These are phyloP conservation scores for Brachypalpus laphriformis DNA, from an alignment of 2,888 invertebrate species.

Conservation along the genomic window DNA sequence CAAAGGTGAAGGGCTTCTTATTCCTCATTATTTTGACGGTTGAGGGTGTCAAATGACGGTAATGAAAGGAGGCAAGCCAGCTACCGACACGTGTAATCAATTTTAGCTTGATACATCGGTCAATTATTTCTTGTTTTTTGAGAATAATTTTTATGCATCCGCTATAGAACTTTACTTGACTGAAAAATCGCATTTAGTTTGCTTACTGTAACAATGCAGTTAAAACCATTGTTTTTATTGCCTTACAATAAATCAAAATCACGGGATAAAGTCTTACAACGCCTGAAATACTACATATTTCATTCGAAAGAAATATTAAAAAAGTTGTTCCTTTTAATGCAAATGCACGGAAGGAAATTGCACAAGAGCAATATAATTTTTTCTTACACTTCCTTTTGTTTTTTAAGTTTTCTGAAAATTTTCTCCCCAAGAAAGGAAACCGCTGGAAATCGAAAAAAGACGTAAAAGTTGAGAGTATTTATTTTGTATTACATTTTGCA, in stretches of 20 bases:
- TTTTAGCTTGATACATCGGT: not conserved
- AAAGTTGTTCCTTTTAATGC: conserved; percentile 47
- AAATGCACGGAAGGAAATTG: conserved; percentile 49
- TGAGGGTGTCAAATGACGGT: conserved; percentile 8
- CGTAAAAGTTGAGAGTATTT: conserved; percentile 39
- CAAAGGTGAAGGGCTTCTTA: conserved; percentile 30
- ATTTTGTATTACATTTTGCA: conserved; percentile 45
- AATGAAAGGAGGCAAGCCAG: conserved; percentile 2
- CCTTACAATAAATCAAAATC: conserved; percentile 15
- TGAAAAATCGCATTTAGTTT: not conserved
- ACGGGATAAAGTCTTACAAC: conserved; percentile 1
- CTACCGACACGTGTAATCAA: not conserved
- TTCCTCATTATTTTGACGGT: conserved; percentile 14
- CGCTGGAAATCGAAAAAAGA: conserved; percentile 14
- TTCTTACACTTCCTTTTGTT: conserved; percentile 2
- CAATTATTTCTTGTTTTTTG: not conserved
- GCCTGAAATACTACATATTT: conserved; percentile 37
- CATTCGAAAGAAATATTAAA: conserved; percentile 48
- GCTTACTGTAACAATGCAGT: not conserved
- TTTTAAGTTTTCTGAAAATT: conserved; percentile 10
- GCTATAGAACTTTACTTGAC: not conserved
- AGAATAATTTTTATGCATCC: not conserved
- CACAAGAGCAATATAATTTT: conserved; percentile 50
- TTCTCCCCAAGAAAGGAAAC: not conserved
- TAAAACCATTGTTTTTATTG: not conserved